Conservation (phyloP, 2,888 invertebrate species). For the Cephus sareptanus region DNA sequence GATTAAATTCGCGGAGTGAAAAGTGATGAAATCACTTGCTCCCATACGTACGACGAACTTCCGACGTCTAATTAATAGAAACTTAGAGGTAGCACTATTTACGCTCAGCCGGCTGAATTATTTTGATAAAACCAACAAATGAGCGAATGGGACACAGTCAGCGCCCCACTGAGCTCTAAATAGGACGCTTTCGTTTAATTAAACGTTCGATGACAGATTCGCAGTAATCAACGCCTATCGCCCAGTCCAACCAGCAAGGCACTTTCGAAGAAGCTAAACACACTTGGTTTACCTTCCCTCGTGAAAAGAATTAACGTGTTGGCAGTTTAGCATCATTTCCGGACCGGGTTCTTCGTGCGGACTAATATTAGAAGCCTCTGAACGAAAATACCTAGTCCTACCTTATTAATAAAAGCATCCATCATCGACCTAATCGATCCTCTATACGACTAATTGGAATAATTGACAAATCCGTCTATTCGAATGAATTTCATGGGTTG, state of each 20-base stretch:
- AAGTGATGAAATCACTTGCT: neutral
- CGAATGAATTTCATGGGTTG: slow-evolving; percentile 32
- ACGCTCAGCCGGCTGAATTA: neutral
- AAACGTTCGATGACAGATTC: neutral
- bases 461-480: neutral
- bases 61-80: neutral
- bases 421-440: no score
- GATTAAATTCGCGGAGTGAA: neutral
- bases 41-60: neutral
- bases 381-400: neutral
- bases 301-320: neutral
- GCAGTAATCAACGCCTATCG: neutral
- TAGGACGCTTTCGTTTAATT: neutral
- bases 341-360: neutral
- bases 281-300: neutral
- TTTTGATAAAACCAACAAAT: neutral
- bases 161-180: no score
- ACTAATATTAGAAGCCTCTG: neutral
- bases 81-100: neutral
- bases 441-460: neutral
- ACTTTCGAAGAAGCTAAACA: neutral
- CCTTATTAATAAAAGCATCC: neutral
- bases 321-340: neutral
- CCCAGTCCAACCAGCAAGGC: neutral
- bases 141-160: neutral